Percentiles rank a stretch among this genome's conserved stretches.
phyloP scores from a whole-genome alignment of 2,888 invertebrate species.

The Taenaris catops region DNA sequence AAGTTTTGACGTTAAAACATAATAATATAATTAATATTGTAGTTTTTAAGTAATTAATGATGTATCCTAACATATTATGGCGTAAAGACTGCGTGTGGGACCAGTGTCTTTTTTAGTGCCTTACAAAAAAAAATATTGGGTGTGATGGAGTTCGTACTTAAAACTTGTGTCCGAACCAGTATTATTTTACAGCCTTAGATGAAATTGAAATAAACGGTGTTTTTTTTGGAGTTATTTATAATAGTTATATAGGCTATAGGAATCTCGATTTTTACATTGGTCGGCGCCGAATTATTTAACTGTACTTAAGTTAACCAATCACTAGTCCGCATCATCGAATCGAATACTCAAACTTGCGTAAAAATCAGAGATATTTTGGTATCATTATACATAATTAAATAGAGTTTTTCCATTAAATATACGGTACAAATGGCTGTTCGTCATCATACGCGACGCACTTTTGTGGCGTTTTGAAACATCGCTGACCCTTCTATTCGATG shows the following conservation, averaged over 20 bases:
- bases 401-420: too few relatives aligned
- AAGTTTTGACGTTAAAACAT: conserved; percentile 42
- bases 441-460: too few relatives aligned
- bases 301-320: conserved; percentile 45
- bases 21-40: conserved; percentile 67
- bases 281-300: conserved; percentile 17
- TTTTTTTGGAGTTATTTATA: conserved; percentile 10
- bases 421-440: too few relatives aligned
- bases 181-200: conserved; percentile 34
- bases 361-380: too few relatives aligned
- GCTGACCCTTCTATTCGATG: too few relatives aligned
- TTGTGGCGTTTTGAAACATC: too few relatives aligned
- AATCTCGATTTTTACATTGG: conserved; percentile 18
- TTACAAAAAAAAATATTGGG: conserved; percentile 33
- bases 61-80: conserved; percentile 59
- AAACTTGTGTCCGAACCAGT: conserved; percentile 46
- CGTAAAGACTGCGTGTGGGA: conserved; percentile 43
- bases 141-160: conserved; percentile 42
- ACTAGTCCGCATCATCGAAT: conserved; percentile 28
- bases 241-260: conserved; percentile 16
- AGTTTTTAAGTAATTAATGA: conserved; percentile 54
- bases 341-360: conserved; percentile 28
- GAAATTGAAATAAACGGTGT: conserved; percentile 11
- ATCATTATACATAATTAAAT: too few relatives aligned
- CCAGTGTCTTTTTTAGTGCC: conserved; percentile 55